A percentile compares a stretch with the other conserved stretches of the same genome.
Evolutionary conservation across 2,888 invertebrate genomes (phyloP).

Genomic region (Drosophila mettleri): DNA sequence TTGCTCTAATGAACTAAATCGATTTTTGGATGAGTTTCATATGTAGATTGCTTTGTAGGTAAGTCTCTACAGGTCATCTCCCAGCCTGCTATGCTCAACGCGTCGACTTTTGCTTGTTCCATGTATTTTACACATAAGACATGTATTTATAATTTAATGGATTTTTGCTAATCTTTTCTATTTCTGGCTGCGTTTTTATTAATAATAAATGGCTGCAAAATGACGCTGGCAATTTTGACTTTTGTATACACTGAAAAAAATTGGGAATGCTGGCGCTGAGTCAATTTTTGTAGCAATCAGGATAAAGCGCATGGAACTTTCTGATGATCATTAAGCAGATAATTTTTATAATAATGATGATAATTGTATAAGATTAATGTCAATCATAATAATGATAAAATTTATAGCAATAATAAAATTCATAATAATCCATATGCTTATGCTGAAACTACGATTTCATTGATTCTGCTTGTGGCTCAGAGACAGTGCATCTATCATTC

Average conservation of each 20-base stretch:
- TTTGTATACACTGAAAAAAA: constrained; percentile 4
- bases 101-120: neutral
- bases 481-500: neutral
- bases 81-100: neutral
- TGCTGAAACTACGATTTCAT: too few species aligned
- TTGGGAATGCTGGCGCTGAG: too few species aligned
- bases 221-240: constrained; percentile 56
- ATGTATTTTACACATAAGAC: constrained; percentile 10
- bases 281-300: neutral
- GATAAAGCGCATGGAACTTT: too few species aligned
- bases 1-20: too few species aligned
- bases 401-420: neutral
- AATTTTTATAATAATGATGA: too few species aligned
- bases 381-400: neutral
- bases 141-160: constrained; percentile 25
- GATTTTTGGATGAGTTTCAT: too few species aligned
- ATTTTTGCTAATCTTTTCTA: constrained; percentile 30
- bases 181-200: constrained; percentile 35
- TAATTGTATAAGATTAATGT: too few species aligned
- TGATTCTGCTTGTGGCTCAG: neutral
- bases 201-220: constrained; percentile 69
- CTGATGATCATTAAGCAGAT: too few species aligned
- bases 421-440: too few species aligned
- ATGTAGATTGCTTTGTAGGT: too few species aligned
- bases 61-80: constrained; percentile 1